phyloP scores from a whole-genome alignment of 1,140 invertebrate species.

The Drosophila melanogaster region Release_6_plus_ISO1_MT NT_033777.3:27432001-27432500 shows the following conservation, averaged over 20 bases:
- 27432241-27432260: conserved; percentile 15
- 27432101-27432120: conserved; percentile 81
- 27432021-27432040: conserved; percentile 10
- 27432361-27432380: conserved; percentile 85
- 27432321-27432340: conserved; percentile 82
- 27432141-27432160: conserved; percentile 25
- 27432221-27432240: conserved; percentile 27
- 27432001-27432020: neutral
- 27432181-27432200: neutral
- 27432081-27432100: conserved; percentile 40
- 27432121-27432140: conserved; percentile 49
- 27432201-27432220: conserved; percentile 39
- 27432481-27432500: conserved; percentile 54
- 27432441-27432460: neutral
- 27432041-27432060: conserved; percentile 25
- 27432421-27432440: neutral
- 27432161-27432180: conserved; percentile 14
- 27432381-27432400: conserved; percentile 79
- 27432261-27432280: conserved; percentile 19
- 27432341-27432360: conserved; percentile 84
- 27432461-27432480: conserved; percentile 4
- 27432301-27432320: conserved; percentile 47
- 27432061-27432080: conserved; percentile 9
- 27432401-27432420: conserved; percentile 35
- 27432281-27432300: conserved; percentile 23